Base-by-base conservation (phyloP, 2,888 invertebrate genomes). In the Oxystoma pomonae region DNA sequence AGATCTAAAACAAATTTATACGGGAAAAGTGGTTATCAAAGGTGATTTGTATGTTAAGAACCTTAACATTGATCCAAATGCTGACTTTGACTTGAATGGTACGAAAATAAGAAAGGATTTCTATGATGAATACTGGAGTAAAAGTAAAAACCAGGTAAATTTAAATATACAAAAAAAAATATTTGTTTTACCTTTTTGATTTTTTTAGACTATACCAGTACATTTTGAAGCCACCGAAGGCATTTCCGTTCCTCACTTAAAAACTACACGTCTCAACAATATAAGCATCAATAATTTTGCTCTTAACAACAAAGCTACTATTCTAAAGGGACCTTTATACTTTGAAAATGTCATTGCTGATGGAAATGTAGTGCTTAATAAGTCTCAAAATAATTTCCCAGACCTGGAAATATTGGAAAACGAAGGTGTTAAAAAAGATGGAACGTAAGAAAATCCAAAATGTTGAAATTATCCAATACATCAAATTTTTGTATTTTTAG, bases 1-100 rank as follows among this genome's bases (percentile, higher is more conserved):
- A 2, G 76, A 79, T 68, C 72, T 76, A 51, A 65, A 75, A 1
- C 79, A 79, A 72, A 72, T 71, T 64, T 79, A 79, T 60, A 69
- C 68, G n/a, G 74, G 73, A 21, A 73, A 73, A 59, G 73, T 79
- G n/a, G 73, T 66, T 68, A 76, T 80, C 60, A 69, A 69, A 20
- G 79, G 79, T 2, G 73, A 77, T 67, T 63, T 80, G 53, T 65
- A 72, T 59, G 16, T 80, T 21, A 70, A 68, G 58, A 73, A 76
- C 68, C 59, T 79, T 7, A 56, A 64, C 21, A 60, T 76, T 52
- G 61, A 65, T 21, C 64, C 70, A 21, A 64, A 68, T 12, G 63
- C 73, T 0, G 69, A 68, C 59, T 60, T 79, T 1, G 51, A 69
- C 58, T 62, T 79, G 12, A 67, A 70, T 59, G 74, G 68, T 2